Percentiles rank a stretch among this genome's conserved stretches.
phyloP scores from a whole-genome alignment of 2,113 vertebrate genomes.

The Peromyscus maniculatus region DNA sequence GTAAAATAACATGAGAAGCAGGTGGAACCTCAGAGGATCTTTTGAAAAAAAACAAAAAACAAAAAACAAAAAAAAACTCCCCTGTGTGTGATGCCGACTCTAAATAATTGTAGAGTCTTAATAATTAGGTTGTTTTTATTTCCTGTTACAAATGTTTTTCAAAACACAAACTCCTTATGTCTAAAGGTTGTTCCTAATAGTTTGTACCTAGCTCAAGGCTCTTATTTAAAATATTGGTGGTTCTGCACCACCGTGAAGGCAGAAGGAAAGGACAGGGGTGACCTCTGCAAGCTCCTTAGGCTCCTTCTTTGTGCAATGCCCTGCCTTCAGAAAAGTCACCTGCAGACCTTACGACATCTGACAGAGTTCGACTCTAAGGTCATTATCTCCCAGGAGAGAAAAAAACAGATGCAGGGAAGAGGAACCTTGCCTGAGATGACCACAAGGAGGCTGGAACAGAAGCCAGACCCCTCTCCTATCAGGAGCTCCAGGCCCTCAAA shows the following conservation, averaged over 20 bases:
- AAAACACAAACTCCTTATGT: neutral
- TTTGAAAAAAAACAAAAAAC: neutral
- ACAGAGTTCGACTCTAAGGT: neutral
- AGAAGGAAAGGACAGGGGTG: neutral
- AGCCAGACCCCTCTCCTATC: slow-evolving; percentile 73
- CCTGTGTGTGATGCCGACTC: neutral
- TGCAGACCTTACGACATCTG: neutral
- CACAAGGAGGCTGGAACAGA: slow-evolving; percentile 58
- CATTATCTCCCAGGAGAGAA: slow-evolving; percentile 21
- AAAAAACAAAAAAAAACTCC: neutral
- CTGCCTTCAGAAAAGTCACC: neutral
- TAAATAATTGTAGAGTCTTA: neutral
- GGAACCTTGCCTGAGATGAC: slow-evolving; percentile 22
- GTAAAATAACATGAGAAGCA: neutral
- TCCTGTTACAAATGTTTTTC: neutral
- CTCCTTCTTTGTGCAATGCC: neutral
- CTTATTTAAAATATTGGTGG: neutral
- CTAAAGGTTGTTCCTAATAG: neutral
- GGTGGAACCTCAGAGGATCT: neutral
- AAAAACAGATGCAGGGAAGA: neutral
- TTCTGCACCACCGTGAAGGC: neutral
- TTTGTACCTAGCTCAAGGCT: neutral
- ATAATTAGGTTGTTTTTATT: slow-evolving; percentile 33
- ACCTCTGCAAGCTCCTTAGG: neutral
- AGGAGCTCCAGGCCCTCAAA: slow-evolving; percentile 75